Evolutionary conservation across 2,888 invertebrate genomes (phyloP).

Genomic region (Ariolimax columbianus): DNA sequence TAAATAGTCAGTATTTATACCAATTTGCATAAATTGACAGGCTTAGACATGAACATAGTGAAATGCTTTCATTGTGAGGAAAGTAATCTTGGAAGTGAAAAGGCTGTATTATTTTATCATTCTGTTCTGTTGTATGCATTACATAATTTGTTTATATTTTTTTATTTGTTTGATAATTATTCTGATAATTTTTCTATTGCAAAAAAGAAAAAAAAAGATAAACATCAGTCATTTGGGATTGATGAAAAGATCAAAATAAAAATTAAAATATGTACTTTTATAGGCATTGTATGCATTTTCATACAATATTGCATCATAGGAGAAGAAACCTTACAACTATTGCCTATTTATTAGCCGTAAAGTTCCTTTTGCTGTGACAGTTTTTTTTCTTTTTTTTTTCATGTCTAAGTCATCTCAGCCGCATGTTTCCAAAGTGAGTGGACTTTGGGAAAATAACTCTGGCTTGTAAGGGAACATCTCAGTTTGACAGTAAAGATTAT

Average conservation of each 20-base stretch:
- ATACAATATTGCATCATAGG: slow-evolving; percentile 36
- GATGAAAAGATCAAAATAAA: slow-evolving; percentile 7
- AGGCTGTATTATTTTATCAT: neutral
- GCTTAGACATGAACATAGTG: slow-evolving; percentile 32
- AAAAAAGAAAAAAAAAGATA: neutral
- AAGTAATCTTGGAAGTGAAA: slow-evolving; percentile 10
- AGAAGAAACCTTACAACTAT: slow-evolving; percentile 52
- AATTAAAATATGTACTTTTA: slow-evolving; percentile 3
- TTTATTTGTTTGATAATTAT: slow-evolving; percentile 11
- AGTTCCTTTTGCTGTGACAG: slow-evolving; percentile 50
- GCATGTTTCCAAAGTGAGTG: slow-evolving; percentile 8
- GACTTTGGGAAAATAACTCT: slow-evolving; percentile 36
- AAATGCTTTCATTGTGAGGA: slow-evolving; percentile 21
- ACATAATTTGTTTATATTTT: neutral
- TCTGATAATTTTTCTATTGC: slow-evolving; percentile 6
- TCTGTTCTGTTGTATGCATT: slow-evolving; percentile 1
- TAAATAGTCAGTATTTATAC: neutral
- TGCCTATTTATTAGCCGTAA: slow-evolving; percentile 50
- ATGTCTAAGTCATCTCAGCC: slow-evolving; percentile 31
- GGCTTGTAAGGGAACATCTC: slow-evolving; percentile 53
- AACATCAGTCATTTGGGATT: slow-evolving; percentile 1
- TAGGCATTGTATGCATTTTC: slow-evolving; percentile 24
- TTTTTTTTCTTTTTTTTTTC: slow-evolving; percentile 44
- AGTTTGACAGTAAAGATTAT: slow-evolving; percentile 32
- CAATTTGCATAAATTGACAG: no score